phyloP scores from a whole-genome alignment of 2,113 vertebrate species.

The Malurus melanocephalus region DNA sequence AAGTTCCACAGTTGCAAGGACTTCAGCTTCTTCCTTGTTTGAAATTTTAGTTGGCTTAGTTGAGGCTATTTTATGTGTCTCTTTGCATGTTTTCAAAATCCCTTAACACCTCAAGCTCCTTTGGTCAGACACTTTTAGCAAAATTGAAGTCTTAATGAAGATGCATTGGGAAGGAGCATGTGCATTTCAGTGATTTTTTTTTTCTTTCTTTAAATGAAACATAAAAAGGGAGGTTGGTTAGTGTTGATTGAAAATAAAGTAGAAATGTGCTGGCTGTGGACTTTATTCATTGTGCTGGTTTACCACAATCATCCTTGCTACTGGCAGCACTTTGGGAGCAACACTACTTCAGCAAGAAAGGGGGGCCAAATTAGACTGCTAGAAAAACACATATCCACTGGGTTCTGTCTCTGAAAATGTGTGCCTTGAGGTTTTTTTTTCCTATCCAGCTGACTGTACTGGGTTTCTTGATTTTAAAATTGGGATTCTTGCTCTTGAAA shows the following conservation, averaged over 20 bases:
- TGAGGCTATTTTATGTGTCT: neutral
- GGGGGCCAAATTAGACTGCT: neutral
- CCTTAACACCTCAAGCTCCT: neutral
- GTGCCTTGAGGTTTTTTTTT: neutral
- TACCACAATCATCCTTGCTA: neutral
- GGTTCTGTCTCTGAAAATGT: neutral
- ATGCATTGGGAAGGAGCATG: neutral
- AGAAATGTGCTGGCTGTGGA: neutral
- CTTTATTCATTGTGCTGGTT: neutral
- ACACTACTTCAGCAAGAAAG: neutral
- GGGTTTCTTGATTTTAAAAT: neutral
- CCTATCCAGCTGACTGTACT: neutral
- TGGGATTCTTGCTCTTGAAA: neutral
- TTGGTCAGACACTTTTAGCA: neutral
- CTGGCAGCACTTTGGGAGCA: neutral
- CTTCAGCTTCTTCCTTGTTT: slow-evolving; percentile 33
- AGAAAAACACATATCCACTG: neutral
- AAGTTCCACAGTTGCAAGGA: slow-evolving; percentile 8
- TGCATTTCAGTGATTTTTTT: neutral
- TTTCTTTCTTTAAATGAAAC: neutral
- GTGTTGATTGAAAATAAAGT: neutral
- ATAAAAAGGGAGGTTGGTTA: neutral
- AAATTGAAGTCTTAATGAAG: slow-evolving; percentile 48
- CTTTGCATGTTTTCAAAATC: slow-evolving; percentile 19
- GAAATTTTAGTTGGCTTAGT: neutral